These are phyloP conservation scores for Lithosia quadra DNA, from an alignment of 2,888 invertebrate genomes.

Conservation along the genomic window DNA sequence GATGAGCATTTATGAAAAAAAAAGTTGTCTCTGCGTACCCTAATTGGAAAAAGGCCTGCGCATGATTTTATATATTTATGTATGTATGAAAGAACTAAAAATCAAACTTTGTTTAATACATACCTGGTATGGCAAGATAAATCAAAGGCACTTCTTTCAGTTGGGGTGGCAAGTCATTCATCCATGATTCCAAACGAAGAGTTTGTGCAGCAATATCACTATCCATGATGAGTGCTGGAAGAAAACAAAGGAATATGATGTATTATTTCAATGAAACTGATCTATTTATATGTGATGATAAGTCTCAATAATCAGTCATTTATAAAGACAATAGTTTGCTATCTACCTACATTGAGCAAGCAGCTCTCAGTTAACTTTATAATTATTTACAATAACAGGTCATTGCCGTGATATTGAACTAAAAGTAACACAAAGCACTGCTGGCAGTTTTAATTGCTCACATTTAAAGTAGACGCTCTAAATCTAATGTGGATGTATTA, in stretches of 20 bases:
- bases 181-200: constrained; percentile 89
- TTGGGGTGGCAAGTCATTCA: constrained; percentile 88
- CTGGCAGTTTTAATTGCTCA: constrained; percentile 1
- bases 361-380: background rate
- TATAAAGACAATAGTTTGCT: constrained; percentile 1
- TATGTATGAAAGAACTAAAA: background rate
- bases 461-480: constrained; percentile 21
- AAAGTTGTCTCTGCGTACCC: no score
- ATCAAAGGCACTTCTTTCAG: constrained; percentile 89
- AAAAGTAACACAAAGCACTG: background rate
- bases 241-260: background rate
- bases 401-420: background rate
- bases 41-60: no score
- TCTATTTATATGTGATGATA: constrained; percentile 5
- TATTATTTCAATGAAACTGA: background rate
- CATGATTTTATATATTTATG: background rate
- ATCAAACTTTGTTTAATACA: background rate
- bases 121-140: constrained; percentile 92
- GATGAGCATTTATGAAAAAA: no score
- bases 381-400: background rate
- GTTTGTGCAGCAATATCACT: constrained; percentile 64
- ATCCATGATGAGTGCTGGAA: constrained; percentile 71
- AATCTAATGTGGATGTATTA: background rate
- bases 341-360: constrained; percentile 9
- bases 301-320: background rate